Conservation (phyloP, 2,888 invertebrate genomes). For the Aelia acuminata region DNA sequence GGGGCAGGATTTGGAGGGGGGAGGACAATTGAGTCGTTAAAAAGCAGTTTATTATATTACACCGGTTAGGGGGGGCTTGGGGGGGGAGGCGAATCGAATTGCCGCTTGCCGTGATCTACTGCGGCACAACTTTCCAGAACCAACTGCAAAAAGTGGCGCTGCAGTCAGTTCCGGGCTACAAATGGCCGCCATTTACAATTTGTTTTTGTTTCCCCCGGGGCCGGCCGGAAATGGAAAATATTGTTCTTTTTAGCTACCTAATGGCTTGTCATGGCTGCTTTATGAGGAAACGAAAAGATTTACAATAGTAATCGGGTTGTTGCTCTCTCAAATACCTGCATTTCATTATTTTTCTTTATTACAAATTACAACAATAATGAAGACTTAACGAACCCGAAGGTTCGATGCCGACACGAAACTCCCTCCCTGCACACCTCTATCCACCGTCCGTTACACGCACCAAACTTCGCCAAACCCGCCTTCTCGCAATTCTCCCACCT, state of each 20-base stretch:
- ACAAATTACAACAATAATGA: too few relatives aligned
- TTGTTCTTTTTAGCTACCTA: background rate
- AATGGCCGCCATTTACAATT: constrained; percentile 28
- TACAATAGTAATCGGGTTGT: too few relatives aligned
- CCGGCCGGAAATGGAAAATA: background rate
- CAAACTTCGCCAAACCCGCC: too few relatives aligned
- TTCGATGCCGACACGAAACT: too few relatives aligned
- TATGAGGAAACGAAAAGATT: background rate
- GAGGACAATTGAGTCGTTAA: constrained; percentile 32
- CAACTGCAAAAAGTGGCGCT: background rate
- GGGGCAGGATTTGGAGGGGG: constrained; percentile 2
- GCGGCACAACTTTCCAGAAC: background rate
- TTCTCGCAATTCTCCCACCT: too few relatives aligned
- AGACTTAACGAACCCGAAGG: too few relatives aligned
- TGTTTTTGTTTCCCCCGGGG: constrained; percentile 11
- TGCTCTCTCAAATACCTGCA: too few relatives aligned
- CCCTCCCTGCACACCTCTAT: too few relatives aligned
- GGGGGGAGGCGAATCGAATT: constrained; percentile 3
- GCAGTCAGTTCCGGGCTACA: background rate
- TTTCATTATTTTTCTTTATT: too few relatives aligned
- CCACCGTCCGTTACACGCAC: too few relatives aligned
- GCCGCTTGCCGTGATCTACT: constrained; percentile 12
- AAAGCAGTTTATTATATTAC: constrained; percentile 55
- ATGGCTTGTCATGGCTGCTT: background rate
- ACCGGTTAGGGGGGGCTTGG: background rate